Percentiles rank a stretch among this genome's conserved stretches.
Conservation (phyloP, 2,797 vertebrate genomes). For the Gephyroberyx darwinii region DNA sequence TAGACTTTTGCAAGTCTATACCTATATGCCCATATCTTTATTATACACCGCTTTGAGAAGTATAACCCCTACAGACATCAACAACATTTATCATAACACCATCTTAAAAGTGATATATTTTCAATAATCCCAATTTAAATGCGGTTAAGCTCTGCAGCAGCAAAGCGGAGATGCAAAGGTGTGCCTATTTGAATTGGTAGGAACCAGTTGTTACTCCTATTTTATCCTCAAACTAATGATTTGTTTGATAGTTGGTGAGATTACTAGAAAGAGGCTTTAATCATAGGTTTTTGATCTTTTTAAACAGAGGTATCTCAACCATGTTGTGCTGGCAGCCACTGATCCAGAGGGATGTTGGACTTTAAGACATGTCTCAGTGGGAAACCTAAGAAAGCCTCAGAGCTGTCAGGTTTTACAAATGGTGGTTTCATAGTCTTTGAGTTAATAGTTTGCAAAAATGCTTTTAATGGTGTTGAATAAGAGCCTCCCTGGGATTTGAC, state of each 20-base stretch:
- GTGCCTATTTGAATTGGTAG: neutral
- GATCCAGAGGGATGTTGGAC: conserved; percentile 16
- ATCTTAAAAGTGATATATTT: no score
- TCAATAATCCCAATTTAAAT: no score
- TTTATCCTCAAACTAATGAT: conserved; percentile 11
- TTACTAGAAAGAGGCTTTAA: conserved; percentile 19
- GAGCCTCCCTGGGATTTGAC: conserved; percentile 39
- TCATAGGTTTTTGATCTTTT: conserved; percentile 6
- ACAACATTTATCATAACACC: no score
- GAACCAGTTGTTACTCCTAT: neutral
- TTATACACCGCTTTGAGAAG: no score
- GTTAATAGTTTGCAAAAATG: conserved; percentile 23
- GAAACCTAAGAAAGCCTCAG: conserved; percentile 28
- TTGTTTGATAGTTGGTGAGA: conserved; percentile 17
- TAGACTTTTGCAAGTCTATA: no score
- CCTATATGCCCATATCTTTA: no score
- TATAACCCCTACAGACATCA: no score
- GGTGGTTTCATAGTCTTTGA: conserved; percentile 31
- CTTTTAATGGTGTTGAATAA: conserved; percentile 40
- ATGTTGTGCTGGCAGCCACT: neutral
- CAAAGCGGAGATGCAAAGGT: neutral
- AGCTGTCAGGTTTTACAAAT: conserved; percentile 37
- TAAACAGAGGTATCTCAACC: conserved; percentile 2
- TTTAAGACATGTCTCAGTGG: conserved; percentile 35
- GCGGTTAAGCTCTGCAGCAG: neutral